Base-by-base conservation (phyloP, 2,888 invertebrate genomes). In the Drosophila stalkeri region DNA sequence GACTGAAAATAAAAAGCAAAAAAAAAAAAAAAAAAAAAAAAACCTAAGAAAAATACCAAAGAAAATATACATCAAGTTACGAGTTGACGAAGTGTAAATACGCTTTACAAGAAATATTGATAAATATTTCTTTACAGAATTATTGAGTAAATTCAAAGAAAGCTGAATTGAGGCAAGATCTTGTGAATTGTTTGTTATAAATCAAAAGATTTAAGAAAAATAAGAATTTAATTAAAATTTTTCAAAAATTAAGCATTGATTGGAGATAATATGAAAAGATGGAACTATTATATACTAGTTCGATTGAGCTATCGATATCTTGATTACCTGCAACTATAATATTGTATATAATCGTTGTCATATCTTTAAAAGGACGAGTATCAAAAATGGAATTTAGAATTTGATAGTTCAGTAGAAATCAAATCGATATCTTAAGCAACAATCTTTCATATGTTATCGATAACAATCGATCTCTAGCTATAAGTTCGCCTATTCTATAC, bases 1-100 rank as follows among this genome's bases (percentile, higher is more conserved):
- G 66, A 65, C 44, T 65, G 31, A 4, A 16, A 65, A 62, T n/a
- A 49, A 47, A 33, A 35, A 46, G 57, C 37, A 39, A 39, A 46
- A 35, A 18, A 23, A 18, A 41, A 31, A 12, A 41, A 31, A 59
- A 23, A 18, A 31, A 16, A 35, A 16, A 35, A 57, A 49, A 3
- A 46, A 60, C 23, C 46, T 55, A 20, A 57, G 55, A 3, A 46
- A 60, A 33, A 52, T 55, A 20, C 46, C 23, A 20, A 56, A 37
- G 49, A 49, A 61, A 68, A 9, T 44, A 9, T 44, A 20, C 16
- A 11, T n/a, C 3, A n/a, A n/a, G 20, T 18, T n/a, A 1, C 6
- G 1, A 37, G 16, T 16, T 23, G 16, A 5, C 35, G 52, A 54
- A 37, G 16, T 16, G 2, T 9, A 1, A 31, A 55, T 55, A 55